Conservation (phyloP, 2,888 invertebrate genomes). For the Campaea margaritaria region DNA sequence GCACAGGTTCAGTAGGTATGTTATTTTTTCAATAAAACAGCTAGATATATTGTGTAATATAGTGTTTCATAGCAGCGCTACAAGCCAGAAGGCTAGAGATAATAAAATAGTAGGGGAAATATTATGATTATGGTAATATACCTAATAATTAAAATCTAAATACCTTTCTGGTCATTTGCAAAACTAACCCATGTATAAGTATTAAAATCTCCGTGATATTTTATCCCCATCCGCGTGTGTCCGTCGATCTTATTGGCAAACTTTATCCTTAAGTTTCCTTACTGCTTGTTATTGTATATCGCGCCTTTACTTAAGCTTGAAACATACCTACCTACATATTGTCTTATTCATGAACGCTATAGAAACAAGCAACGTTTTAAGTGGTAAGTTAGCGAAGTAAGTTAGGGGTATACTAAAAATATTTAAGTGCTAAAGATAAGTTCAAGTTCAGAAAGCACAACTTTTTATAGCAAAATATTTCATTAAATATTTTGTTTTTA, state of each 20-base stretch:
- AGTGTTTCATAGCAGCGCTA: no score
- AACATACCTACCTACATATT: conserved; percentile 23
- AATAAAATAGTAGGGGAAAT: no score
- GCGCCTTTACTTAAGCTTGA: conserved; percentile 22
- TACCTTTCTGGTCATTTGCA: neutral
- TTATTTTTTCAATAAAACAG: no score
- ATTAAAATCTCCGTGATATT: conserved; percentile 3
- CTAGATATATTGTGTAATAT: no score
- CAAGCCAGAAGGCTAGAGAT: no score
- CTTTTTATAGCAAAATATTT: conserved; percentile 30
- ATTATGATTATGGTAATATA: no score
- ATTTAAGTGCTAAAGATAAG: conserved; percentile 35
- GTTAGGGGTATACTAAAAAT: conserved; percentile 40
- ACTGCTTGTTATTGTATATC: conserved; percentile 25
- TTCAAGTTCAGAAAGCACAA: conserved; percentile 31
- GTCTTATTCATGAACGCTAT: conserved; percentile 42
- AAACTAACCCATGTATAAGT: neutral
- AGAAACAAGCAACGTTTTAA: conserved; percentile 43
- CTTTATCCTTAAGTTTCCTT: conserved; percentile 1
- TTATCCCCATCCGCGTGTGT: conserved; percentile 6
- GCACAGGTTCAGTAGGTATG: no score
- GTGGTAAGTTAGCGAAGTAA: conserved; percentile 48
- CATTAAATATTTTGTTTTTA: conserved; percentile 34
- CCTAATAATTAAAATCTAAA: no score
- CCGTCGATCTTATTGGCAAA: conserved; percentile 1